Percentiles rank a stretch among this genome's conserved stretches.
Evolutionary conservation across 2,113 vertebrate species (phyloP).

Genomic region (Syrrhaptes paradoxus): DNA sequence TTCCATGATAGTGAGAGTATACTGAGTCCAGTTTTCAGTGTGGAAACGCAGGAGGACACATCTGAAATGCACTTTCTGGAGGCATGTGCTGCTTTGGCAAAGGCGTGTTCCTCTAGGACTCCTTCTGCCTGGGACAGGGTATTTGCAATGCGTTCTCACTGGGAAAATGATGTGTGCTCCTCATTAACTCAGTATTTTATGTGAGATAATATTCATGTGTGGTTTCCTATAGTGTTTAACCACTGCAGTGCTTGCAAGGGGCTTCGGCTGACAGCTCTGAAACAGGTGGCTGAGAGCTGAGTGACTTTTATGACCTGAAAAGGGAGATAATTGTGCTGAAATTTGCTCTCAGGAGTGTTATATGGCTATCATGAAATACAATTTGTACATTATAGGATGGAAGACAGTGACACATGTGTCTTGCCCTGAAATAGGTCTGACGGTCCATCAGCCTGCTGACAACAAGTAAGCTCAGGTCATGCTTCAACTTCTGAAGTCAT

Average conservation of each 20-base stretch:
- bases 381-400: constrained; percentile 26
- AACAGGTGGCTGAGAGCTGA: constrained; percentile 45
- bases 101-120: background rate
- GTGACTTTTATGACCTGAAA: constrained; percentile 40
- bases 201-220: background rate
- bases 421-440: constrained; percentile 2
- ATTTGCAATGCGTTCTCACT: background rate
- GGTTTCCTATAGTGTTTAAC: background rate
- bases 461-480: background rate
- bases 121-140: background rate
- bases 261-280: constrained; percentile 44
- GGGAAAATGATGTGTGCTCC: background rate
- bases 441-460: constrained; percentile 6
- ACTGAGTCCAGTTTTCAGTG: background rate
- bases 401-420: background rate
- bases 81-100: background rate
- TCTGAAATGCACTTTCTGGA: background rate
- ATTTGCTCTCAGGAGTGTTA: constrained; percentile 52
- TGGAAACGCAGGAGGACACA: background rate
- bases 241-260: background rate
- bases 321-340: constrained; percentile 42
- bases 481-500: background rate
- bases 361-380: constrained; percentile 24
- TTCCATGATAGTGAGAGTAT: background rate
- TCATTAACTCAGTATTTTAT: background rate